Evolutionary conservation across 2,888 invertebrate genomes (phyloP).

Genomic region (Eupsilia transversa): DNA sequence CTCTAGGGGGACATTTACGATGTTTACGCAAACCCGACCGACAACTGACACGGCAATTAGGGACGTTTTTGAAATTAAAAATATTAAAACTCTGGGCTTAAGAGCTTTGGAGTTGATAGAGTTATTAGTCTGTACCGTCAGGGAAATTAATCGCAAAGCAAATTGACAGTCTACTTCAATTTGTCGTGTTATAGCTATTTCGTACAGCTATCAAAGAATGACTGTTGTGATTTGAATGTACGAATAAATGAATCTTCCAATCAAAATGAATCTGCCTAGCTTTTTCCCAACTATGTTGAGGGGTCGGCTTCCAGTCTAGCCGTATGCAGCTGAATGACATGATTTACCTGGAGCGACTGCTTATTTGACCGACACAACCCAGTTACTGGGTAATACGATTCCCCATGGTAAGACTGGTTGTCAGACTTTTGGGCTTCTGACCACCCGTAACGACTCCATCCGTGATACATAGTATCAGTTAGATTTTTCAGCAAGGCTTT

Average conservation of each 20-base stretch:
- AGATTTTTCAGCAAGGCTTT: too few relatives aligned
- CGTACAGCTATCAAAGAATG: background rate
- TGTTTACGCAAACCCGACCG: constrained; percentile 69
- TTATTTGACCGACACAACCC: background rate
- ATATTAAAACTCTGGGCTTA: constrained; percentile 50
- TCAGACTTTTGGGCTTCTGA: background rate
- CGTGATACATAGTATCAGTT: too few relatives aligned
- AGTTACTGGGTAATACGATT: background rate
- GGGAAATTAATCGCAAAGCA: background rate
- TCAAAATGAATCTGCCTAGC: too few relatives aligned
- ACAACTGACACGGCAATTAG: constrained; percentile 73
- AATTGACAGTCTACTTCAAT: background rate
- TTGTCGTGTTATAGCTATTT: background rate
- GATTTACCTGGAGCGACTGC: too few relatives aligned
- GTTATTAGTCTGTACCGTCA: constrained; percentile 23
- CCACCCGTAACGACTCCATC: too few relatives aligned
- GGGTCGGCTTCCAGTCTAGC: too few relatives aligned
- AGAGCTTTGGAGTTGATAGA: constrained; percentile 29
- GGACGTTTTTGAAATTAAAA: constrained; percentile 69
- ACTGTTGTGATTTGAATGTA: background rate
- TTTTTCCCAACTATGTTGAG: too few relatives aligned
- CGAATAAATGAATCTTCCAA: background rate
- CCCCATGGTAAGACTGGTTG: background rate
- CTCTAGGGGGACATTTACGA: constrained; percentile 70
- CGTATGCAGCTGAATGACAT: too few relatives aligned